These are phyloP conservation scores for Trilocha varians DNA, from an alignment of 2,888 invertebrate genomes.

Conservation along the genomic window DNA sequence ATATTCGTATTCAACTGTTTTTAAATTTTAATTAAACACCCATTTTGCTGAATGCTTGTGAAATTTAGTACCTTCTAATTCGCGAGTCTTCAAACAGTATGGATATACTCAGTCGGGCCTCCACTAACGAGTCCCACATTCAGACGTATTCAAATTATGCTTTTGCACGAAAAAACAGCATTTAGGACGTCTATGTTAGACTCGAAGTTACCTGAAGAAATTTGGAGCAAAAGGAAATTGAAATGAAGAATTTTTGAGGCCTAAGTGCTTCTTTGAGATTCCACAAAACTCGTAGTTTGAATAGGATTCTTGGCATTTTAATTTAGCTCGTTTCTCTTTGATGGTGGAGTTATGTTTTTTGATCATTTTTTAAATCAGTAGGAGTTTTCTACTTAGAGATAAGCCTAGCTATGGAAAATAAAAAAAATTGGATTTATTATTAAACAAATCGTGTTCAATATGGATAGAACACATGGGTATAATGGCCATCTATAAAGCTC, in stretches of 20 bases:
- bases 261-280: conserved; percentile 13
- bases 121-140: conserved; percentile 36
- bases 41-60: background rate
- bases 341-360: conserved; percentile 19
- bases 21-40: background rate
- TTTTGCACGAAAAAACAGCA: conserved; percentile 23
- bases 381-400: conserved; percentile 15
- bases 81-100: conserved; percentile 8
- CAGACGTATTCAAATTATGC: conserved; percentile 45
- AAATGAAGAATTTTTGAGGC: conserved; percentile 14
- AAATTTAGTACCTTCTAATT: conserved; percentile 1
- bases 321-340: conserved; percentile 7
- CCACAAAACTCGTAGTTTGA: conserved; percentile 19
- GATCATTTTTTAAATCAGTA: conserved; percentile 32
- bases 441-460: too few relatives aligned
- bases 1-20: background rate
- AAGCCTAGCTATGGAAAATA: too few relatives aligned
- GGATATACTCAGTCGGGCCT: conserved; percentile 7
- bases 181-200: conserved; percentile 18
- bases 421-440: too few relatives aligned
- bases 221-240: conserved; percentile 21
- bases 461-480: too few relatives aligned
- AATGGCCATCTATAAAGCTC: too few relatives aligned
- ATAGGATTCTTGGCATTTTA: conserved; percentile 6
- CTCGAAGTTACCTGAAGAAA: conserved; percentile 18